phyloP scores from a whole-genome alignment of 2,797 vertebrate species.

The Melanotaenia parkinsoni region DNA sequence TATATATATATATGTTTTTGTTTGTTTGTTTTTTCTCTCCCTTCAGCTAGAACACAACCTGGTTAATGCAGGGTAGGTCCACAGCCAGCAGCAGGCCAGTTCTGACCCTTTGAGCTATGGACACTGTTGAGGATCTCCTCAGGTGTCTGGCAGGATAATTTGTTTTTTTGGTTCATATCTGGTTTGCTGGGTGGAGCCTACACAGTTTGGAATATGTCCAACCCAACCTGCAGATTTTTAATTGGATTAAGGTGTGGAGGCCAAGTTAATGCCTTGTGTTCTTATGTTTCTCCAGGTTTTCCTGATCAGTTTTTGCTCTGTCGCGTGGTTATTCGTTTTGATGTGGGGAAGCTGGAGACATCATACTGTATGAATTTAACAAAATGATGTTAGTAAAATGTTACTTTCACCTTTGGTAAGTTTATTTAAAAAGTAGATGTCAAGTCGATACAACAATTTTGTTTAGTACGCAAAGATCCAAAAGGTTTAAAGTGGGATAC shows the following conservation, averaged over 20 bases:
- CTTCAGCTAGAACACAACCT: too few species aligned
- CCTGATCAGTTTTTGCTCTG: neutral
- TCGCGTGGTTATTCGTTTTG: neutral
- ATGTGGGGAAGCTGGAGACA: neutral
- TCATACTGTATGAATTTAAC: neutral
- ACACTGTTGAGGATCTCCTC: neutral
- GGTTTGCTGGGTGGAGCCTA: neutral
- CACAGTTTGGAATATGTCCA: neutral
- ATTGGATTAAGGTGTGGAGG: neutral
- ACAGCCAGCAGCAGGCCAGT: neutral
- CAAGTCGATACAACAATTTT: neutral
- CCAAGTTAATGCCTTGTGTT: neutral
- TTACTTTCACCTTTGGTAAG: neutral
- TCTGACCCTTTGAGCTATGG: neutral
- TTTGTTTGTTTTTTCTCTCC: too few species aligned
- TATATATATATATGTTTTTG: too few species aligned
- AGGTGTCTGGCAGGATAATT: neutral
- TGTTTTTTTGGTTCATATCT: neutral
- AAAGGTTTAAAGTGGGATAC: neutral
- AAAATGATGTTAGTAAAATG: neutral
- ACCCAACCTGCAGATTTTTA: neutral
- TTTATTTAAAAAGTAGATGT: neutral
- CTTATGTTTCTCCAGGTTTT: neutral
- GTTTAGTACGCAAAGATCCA: neutral
- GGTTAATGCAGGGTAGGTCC: neutral